Evolutionary conservation across 1,140 invertebrate genomes (phyloP).

Genomic region (Eubasilissa regina): DNA sequence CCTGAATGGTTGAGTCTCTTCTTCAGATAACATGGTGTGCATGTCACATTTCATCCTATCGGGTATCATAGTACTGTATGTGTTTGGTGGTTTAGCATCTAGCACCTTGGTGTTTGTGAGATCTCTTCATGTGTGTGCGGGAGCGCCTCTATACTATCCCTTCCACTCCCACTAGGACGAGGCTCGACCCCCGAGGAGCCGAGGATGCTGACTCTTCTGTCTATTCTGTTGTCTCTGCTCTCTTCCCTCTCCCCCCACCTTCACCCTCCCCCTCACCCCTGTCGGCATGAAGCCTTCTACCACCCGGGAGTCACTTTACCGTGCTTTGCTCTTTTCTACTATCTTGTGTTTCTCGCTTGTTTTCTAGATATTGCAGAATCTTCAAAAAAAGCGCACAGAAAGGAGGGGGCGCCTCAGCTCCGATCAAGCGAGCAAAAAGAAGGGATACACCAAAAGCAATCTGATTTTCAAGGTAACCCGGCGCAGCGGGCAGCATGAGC

Average conservation of each 20-base stretch:
- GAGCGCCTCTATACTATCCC: constrained; percentile 1
- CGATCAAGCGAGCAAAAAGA: constrained; percentile 90
- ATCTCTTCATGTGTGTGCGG: constrained; percentile 21
- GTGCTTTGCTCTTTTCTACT: constrained; percentile 75
- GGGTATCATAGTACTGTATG: constrained; percentile 55
- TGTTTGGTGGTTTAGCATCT: constrained; percentile 58
- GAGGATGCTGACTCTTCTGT: neutral
- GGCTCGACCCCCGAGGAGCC: neutral
- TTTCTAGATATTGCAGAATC: constrained; percentile 97
- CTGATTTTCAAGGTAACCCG: constrained; percentile 96
- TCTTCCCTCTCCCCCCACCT: constrained; percentile 16
- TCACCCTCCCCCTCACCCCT: constrained; percentile 14
- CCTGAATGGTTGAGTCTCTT: neutral
- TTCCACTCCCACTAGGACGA: neutral
- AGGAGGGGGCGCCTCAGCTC: constrained; percentile 92
- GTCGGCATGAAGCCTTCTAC: constrained; percentile 53
- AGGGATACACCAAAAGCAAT: constrained; percentile 94
- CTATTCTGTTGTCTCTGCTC: constrained; percentile 6
- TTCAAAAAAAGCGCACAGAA: constrained; percentile 96
- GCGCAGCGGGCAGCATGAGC: constrained; percentile 68
- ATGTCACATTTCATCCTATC: constrained; percentile 66
- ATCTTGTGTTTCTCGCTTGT: constrained; percentile 84
- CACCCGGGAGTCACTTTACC: constrained; percentile 60
- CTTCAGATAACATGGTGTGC: constrained; percentile 11
- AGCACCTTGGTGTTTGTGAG: constrained; percentile 55